These are phyloP conservation scores for Neostethus bicornis DNA, from an alignment of 2,797 vertebrate genomes.

Conservation along the genomic window DNA sequence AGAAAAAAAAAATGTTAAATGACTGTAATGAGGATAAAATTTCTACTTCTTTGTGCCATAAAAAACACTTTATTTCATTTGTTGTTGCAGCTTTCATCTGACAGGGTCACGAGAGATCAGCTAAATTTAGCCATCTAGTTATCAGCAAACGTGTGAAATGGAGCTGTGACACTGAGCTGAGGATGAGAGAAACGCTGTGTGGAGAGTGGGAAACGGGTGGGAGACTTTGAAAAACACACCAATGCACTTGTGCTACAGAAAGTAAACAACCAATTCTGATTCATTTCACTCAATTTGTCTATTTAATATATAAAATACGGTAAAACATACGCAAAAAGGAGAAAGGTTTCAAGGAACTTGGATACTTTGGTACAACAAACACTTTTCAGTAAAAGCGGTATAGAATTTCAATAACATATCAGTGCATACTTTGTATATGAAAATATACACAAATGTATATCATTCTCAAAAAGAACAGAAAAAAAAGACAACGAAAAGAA, in stretches of 20 bases:
- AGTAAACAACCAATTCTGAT: slow-evolving; percentile 47
- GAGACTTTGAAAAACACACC: not conserved
- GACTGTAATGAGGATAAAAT: not conserved
- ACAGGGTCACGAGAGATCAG: slow-evolving; percentile 3
- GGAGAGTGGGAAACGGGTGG: not conserved
- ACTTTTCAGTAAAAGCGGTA: slow-evolving; percentile 95
- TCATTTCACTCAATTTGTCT: slow-evolving; percentile 85
- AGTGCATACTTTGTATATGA: slow-evolving; percentile 98
- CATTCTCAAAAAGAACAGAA: slow-evolving; percentile 88
- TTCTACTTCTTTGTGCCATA: not conserved
- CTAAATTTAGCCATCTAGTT: slow-evolving; percentile 41
- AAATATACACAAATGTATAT: slow-evolving; percentile 97
- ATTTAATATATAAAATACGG: slow-evolving; percentile 93
- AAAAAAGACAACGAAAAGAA: slow-evolving; percentile 84
- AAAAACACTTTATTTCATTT: not conserved
- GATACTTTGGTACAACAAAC: slow-evolving; percentile 97
- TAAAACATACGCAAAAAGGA: slow-evolving; percentile 90
- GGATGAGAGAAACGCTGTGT: no score
- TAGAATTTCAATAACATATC: slow-evolving; percentile 95
- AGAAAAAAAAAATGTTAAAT: not conserved
- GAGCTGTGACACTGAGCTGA: slow-evolving; percentile 24
- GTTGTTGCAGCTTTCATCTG: slow-evolving; percentile 5
- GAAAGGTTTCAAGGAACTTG: slow-evolving; percentile 89
- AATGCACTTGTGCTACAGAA: not conserved
- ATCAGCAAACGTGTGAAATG: slow-evolving; percentile 30